A percentile compares a stretch with the other conserved stretches of the same genome.
These are phyloP conservation scores for Arnoldichthys spilopterus DNA, from an alignment of 2,797 vertebrate species.

Conservation along the genomic window DNA sequence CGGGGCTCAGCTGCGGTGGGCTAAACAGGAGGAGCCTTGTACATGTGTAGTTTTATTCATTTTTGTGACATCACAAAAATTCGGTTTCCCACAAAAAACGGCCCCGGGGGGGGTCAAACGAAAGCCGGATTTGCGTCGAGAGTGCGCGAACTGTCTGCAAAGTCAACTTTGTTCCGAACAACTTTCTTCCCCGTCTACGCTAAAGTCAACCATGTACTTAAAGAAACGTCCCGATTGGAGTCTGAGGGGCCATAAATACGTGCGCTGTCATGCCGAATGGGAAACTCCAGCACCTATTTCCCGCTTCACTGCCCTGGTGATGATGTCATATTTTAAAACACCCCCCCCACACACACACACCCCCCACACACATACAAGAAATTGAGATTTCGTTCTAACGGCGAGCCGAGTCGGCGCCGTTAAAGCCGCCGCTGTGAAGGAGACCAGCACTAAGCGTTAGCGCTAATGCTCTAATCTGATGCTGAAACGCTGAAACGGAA, in stretches of 20 bases:
- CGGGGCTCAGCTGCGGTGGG: too few relatives aligned
- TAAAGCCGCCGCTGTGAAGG: slow-evolving; percentile 47
- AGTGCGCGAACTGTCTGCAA: not conserved
- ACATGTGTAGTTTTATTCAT: too few relatives aligned
- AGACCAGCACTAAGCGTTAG: slow-evolving; percentile 5
- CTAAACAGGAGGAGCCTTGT: too few relatives aligned
- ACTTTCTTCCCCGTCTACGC: not conserved
- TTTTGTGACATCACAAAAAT: too few relatives aligned
- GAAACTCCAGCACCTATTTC: slow-evolving; percentile 28
- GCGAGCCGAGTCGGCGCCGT: not conserved
- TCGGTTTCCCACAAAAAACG: too few relatives aligned
- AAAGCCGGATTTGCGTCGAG: not conserved
- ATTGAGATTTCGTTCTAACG: slow-evolving; percentile 7
- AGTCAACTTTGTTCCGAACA: not conserved
- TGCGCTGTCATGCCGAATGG: slow-evolving; percentile 29
- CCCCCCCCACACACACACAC: not conserved
- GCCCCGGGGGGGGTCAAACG: too few relatives aligned
- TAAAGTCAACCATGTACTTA: slow-evolving; percentile 24
- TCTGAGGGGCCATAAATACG: slow-evolving; percentile 29
- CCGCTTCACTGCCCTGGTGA: slow-evolving; percentile 11
- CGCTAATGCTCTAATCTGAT: slow-evolving; percentile 25
- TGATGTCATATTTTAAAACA: slow-evolving; percentile 34
- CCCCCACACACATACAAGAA: slow-evolving; percentile 6
- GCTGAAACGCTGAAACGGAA: not conserved
- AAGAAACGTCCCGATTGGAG: not conserved